These are phyloP conservation scores for Pedionomus torquatus DNA, from an alignment of 2,113 vertebrate genomes.

Conservation along the genomic window DNA sequence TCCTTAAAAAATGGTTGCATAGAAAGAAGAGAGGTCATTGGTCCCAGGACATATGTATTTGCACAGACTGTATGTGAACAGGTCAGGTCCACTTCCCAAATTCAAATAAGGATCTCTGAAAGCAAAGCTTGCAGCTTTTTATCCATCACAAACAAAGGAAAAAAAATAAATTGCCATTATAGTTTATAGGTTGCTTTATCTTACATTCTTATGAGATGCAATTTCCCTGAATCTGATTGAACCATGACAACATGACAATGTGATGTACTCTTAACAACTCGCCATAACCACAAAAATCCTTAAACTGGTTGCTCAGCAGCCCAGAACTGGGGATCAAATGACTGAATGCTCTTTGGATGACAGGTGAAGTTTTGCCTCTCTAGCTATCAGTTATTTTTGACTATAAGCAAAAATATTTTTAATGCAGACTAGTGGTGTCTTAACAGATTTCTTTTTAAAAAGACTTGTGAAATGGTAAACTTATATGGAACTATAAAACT, in stretches of 20 bases:
- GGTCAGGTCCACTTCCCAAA: background rate
- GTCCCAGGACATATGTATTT: background rate
- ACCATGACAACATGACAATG: background rate
- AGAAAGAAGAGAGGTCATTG: background rate
- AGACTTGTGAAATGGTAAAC: fast-evolving
- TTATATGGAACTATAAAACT: background rate
- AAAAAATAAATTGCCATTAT: background rate
- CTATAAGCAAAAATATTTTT: background rate
- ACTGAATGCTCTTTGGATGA: background rate
- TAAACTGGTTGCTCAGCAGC: background rate
- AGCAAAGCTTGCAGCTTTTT: background rate
- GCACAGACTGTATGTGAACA: background rate
- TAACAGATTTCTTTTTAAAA: background rate
- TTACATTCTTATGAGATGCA: background rate
- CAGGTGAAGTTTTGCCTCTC: background rate
- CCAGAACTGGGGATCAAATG: background rate
- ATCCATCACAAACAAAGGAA: background rate
- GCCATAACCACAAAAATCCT: background rate
- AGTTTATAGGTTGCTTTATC: background rate
- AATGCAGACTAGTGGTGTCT: background rate
- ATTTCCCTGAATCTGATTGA: background rate
- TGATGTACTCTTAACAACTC: background rate
- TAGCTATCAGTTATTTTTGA: background rate
- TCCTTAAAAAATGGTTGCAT: background rate
- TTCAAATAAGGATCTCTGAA: background rate